Conservation (phyloP, 2,888 invertebrate genomes). For the Chloroclystis v-ata region DNA sequence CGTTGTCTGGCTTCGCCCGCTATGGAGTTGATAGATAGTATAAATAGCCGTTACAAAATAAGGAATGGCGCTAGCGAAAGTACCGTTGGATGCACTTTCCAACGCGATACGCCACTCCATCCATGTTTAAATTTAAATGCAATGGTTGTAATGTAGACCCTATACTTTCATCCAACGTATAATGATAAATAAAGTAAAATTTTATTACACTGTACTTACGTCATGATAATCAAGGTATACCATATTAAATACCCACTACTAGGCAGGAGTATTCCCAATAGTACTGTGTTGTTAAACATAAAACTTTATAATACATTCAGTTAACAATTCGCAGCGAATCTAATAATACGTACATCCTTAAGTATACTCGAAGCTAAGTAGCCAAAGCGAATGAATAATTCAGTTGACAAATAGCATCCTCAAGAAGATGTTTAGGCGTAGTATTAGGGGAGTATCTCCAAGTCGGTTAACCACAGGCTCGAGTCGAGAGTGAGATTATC, state of each 20-base stretch:
- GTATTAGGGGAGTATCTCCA: conserved; percentile 36
- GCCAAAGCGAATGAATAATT: conserved; percentile 28
- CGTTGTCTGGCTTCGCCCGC: conserved; percentile 16
- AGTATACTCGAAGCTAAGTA: conserved; percentile 17
- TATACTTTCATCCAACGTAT: neutral
- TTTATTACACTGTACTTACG: no score
- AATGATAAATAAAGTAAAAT: no score
- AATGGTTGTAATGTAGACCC: neutral
- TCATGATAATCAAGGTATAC: no score
- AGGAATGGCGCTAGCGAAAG: conserved; percentile 29
- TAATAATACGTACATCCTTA: conserved; percentile 5
- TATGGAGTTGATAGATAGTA: conserved; percentile 22
- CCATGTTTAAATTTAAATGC: conserved; percentile 23
- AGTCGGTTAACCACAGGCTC: conserved; percentile 44
- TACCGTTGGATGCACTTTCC: conserved; percentile 26
- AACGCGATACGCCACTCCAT: conserved; percentile 23
- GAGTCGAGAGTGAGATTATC: conserved; percentile 60
- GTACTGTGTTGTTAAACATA: no score
- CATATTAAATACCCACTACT: no score
- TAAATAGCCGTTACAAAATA: conserved; percentile 22
- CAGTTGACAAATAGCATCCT: conserved; percentile 32
- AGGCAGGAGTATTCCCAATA: no score
- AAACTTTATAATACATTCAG: neutral
- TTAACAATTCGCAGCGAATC: conserved; percentile 28
- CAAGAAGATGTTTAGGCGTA: conserved; percentile 32